Evolutionary conservation across 2,888 invertebrate genomes (phyloP).

Genomic region (Andrena camellia): DNA sequence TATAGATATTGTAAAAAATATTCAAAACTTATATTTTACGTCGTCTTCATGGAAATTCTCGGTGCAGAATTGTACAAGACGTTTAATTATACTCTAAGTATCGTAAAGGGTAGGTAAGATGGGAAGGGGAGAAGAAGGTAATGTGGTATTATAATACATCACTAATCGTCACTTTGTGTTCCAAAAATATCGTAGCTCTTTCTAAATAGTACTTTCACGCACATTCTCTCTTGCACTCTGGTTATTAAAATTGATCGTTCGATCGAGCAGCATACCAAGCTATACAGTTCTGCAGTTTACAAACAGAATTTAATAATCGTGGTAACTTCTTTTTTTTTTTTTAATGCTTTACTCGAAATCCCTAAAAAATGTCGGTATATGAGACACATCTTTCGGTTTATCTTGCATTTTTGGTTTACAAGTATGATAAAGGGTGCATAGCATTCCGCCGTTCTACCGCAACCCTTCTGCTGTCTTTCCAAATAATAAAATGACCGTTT

Average conservation of each 20-base stretch:
- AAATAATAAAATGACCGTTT: conserved; percentile 2
- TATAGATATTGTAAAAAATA: conserved; percentile 82
- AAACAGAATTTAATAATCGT: conserved; percentile 52
- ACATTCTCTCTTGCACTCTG: conserved; percentile 55
- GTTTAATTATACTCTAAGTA: conserved; percentile 79
- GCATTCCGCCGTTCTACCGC: conserved; percentile 2
- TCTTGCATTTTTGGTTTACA: conserved; percentile 20
- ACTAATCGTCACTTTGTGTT: conserved; percentile 70
- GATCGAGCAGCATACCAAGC: conserved; percentile 61
- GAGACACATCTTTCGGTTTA: conserved; percentile 25
- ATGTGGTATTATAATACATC: conserved; percentile 68
- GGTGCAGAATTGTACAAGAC: conserved; percentile 82
- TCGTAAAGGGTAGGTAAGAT: conserved; percentile 76
- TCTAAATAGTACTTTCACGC: conserved; percentile 63
- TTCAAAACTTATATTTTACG: conserved; percentile 85
- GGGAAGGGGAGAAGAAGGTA: conserved; percentile 70
- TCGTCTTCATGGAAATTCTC: conserved; percentile 81
- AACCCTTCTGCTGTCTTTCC: neutral
- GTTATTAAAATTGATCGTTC: conserved; percentile 57
- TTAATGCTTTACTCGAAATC: neutral
- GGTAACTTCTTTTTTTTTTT: conserved; percentile 11
- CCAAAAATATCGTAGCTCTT: conserved; percentile 77
- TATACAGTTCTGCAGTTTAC: conserved; percentile 54
- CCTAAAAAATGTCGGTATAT: conserved; percentile 14
- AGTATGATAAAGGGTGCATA: conserved; percentile 7